A percentile compares a stretch with the other conserved stretches of the same genome.
phyloP scores from a whole-genome alignment of 2,888 invertebrate genomes.

The Nowickia ferox region DNA sequence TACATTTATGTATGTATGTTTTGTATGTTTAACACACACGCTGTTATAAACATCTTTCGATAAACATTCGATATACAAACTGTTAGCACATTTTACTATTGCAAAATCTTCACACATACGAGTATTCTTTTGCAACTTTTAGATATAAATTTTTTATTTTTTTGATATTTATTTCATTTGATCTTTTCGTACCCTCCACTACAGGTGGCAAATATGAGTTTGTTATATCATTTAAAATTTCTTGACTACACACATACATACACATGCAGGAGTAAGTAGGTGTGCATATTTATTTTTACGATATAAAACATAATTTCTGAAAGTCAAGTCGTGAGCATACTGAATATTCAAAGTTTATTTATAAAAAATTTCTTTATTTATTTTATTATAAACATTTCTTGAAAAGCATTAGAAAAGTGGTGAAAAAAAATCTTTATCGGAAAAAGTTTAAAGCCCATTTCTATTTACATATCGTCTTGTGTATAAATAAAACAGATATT shows the following conservation, averaged over 20 bases:
- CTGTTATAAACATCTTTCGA: not conserved
- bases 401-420: too few species aligned
- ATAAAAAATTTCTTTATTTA: too few species aligned
- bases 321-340: too few species aligned
- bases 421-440: too few species aligned
- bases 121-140: not conserved
- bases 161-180: not conserved
- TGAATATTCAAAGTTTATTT: too few species aligned
- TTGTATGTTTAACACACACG: not conserved
- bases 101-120: not conserved
- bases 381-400: too few species aligned
- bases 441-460: too few species aligned
- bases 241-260: not conserved
- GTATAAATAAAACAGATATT: too few species aligned
- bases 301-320: not conserved
- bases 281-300: not conserved
- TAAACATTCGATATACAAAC: not conserved
- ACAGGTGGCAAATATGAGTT: not conserved
- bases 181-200: not conserved
- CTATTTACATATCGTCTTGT: too few species aligned
- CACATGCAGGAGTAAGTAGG: not conserved
- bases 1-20: not conserved
- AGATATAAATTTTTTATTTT: not conserved
- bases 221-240: not conserved
- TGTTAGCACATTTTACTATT: constrained; percentile 13